Evolutionary conservation across 2,888 invertebrate genomes (phyloP).

Genomic region (Tenthredo livida): DNA sequence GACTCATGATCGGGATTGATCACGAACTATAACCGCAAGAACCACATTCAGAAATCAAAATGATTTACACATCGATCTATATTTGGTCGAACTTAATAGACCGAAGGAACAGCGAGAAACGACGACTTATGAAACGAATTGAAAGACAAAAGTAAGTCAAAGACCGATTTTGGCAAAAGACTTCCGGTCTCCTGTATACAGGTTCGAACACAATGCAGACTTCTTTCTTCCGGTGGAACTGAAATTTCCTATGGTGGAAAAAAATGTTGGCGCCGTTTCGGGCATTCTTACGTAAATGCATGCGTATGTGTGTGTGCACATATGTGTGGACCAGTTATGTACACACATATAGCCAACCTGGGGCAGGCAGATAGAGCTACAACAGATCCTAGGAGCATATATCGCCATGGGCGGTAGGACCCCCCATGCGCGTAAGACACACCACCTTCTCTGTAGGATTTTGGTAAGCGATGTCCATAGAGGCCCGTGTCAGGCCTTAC

Average conservation of each 20-base stretch:
- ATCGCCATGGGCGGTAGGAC: slow-evolving; percentile 71
- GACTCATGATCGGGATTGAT: background rate
- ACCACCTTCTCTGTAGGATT: slow-evolving; percentile 51
- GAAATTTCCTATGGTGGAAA: background rate
- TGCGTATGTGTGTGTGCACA: background rate
- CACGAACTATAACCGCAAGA: background rate
- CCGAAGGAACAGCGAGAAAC: background rate
- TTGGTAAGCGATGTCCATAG: slow-evolving; percentile 49
- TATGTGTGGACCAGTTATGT: background rate
- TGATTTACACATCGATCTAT: background rate
- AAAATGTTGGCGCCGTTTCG: slow-evolving; percentile 13
- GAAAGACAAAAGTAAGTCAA: background rate
- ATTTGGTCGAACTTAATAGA: background rate
- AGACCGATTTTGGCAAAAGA: background rate
- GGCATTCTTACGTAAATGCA: slow-evolving; percentile 23
- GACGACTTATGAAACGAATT: background rate
- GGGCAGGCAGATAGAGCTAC: slow-evolving; percentile 54
- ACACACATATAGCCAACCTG: slow-evolving; percentile 51
- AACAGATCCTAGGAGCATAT: slow-evolving; percentile 55
- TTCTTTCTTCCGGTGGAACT: background rate
- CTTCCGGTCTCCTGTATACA: background rate
- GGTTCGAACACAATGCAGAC: background rate
- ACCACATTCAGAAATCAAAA: background rate
- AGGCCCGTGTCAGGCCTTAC: slow-evolving; percentile 53
- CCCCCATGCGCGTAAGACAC: slow-evolving; percentile 67